These are phyloP conservation scores for Lymantria monacha DNA, from an alignment of 2,888 invertebrate genomes.

Conservation along the genomic window DNA sequence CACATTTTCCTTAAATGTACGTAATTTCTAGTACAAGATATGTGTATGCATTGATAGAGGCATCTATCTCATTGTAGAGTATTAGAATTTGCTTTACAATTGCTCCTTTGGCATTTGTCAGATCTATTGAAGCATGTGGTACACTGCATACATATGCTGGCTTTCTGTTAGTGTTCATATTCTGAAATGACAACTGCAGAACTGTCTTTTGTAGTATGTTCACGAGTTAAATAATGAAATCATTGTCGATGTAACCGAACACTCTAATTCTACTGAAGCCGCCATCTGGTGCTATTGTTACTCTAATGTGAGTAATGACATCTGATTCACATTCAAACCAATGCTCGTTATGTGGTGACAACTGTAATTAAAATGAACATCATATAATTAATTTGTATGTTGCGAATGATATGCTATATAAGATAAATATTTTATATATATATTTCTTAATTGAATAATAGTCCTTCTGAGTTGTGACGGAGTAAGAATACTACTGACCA, in stretches of 20 bases:
- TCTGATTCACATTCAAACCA: slow-evolving; percentile 64
- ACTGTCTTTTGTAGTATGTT: neutral
- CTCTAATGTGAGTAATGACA: slow-evolving; percentile 75
- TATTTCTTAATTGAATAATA: too few relatives aligned
- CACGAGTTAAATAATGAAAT: slow-evolving; percentile 10
- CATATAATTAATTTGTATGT: too few relatives aligned
- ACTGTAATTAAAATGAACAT: slow-evolving; percentile 48
- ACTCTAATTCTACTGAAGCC: slow-evolving; percentile 83
- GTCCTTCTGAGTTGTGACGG: too few relatives aligned
- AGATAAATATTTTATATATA: neutral
- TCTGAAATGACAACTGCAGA: neutral
- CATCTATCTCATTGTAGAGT: slow-evolving; percentile 1
- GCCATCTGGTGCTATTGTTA: slow-evolving; percentile 84
- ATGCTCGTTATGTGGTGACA: slow-evolving; percentile 77
- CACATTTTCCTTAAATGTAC: too few relatives aligned
- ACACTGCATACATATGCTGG: neutral
- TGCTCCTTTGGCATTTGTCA: slow-evolving; percentile 9
- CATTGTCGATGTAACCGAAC: slow-evolving; percentile 51
- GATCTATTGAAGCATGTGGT: slow-evolving; percentile 4
- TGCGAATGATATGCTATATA: neutral
- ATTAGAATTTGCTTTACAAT: slow-evolving; percentile 16
- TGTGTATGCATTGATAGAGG: too few relatives aligned
- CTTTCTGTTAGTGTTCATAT: neutral
- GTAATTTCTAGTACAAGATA: too few relatives aligned
- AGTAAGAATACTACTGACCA: too few relatives aligned